A percentile compares a stretch with the other conserved stretches of the same genome.
phyloP scores from a whole-genome alignment of 2,797 vertebrate genomes.

The Myripristis jacobus region DNA sequence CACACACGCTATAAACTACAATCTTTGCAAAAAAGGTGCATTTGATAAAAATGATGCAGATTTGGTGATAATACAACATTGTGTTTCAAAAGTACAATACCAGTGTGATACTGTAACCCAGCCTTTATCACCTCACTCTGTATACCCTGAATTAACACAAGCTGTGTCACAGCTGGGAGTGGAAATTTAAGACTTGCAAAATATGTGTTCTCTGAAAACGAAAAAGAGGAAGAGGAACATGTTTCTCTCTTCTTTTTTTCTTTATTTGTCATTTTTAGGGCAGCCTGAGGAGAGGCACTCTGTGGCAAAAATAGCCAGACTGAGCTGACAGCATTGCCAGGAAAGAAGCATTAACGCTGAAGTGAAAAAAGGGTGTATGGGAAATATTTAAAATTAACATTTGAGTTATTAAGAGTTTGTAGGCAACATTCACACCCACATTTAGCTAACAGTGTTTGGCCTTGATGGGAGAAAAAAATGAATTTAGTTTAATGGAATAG shows the following conservation, averaged over 20 bases:
- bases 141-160: conserved; percentile 2
- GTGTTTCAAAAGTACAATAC: too few relatives aligned
- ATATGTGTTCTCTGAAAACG: conserved; percentile 62
- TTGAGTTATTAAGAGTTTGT: not conserved
- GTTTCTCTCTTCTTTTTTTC: conserved; percentile 25
- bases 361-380: not conserved
- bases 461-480: not conserved
- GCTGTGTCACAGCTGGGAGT: conserved; percentile 50
- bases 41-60: too few relatives aligned
- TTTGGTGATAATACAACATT: too few relatives aligned
- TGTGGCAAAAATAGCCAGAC: conserved; percentile 37
- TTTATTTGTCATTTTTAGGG: conserved; percentile 14
- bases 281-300: not conserved
- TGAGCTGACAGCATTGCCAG: conserved; percentile 36
- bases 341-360: conserved; percentile 40
- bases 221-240: conserved; percentile 78
- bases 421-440: not conserved
- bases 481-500: too few relatives aligned
- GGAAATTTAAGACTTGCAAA: conserved; percentile 79
- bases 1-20: conserved; percentile 23
- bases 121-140: conserved; percentile 1
- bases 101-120: not conserved
- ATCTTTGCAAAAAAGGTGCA: not conserved
- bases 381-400: too few relatives aligned
- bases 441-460: not conserved